A percentile compares a stretch with the other conserved stretches of the same genome.
These are phyloP conservation scores for Meiosimyza decipiens DNA, from an alignment of 2,888 invertebrate species.

Conservation along the genomic window DNA sequence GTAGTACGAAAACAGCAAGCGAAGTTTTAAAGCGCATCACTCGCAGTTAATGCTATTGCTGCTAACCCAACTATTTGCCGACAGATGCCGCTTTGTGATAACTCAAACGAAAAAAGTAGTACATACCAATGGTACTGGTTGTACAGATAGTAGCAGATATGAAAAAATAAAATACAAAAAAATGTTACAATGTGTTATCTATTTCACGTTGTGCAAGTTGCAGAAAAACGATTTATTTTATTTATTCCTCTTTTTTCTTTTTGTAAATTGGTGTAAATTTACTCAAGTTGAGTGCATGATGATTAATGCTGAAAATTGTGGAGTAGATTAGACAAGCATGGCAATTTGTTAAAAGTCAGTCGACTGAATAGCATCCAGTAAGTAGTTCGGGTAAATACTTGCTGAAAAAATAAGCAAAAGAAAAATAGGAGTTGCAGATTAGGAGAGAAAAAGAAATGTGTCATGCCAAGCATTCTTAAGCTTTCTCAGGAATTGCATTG, in stretches of 20 bases:
- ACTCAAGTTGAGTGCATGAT: constrained; percentile 2
- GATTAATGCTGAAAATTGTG: constrained; percentile 19
- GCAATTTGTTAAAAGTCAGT: constrained; percentile 14
- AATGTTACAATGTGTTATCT: background rate
- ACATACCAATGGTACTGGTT: background rate
- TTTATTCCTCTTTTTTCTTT: background rate
- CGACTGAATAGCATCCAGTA: too few species aligned
- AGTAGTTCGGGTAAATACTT: too few species aligned
- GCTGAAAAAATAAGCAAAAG: too few species aligned
- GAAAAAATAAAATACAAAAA: background rate
- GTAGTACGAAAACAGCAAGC: background rate
- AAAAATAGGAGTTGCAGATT: too few species aligned
- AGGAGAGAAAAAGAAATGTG: too few species aligned
- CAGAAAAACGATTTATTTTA: too few species aligned
- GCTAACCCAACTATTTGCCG: background rate
- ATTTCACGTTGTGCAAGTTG: background rate
- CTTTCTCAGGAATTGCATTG: too few species aligned
- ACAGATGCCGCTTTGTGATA: constrained; percentile 32
- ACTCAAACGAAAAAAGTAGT: constrained; percentile 3
- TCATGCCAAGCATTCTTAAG: too few species aligned
- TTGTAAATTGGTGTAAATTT: constrained; percentile 1
- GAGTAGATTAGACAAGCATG: constrained; percentile 14
- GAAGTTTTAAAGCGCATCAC: constrained; percentile 22
- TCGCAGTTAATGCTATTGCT: constrained; percentile 12
- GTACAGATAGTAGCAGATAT: background rate